Evolutionary conservation across 2,797 vertebrate genomes (phyloP), one percentile per base, ranked within the genome.

Genomic region (Oreochromis mossambicus): DNA sequence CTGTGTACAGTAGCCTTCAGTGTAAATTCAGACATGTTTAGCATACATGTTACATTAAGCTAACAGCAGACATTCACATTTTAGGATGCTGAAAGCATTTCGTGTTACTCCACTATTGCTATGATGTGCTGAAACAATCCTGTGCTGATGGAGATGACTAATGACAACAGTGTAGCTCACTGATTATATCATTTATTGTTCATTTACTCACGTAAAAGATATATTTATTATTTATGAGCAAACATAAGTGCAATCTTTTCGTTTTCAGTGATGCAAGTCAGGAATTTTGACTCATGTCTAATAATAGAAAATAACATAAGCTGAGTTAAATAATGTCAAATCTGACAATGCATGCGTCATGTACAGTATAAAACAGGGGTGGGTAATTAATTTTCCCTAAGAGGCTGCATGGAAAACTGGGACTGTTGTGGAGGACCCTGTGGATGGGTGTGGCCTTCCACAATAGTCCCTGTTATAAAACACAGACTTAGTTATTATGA

Each of bases 281-380:
- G 38, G 21, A 43, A 73, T 73, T 73, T 15, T 70, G 38, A 70
- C 14, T 73, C 24, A 1, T 6, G 24, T 17, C 21, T 29, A 46
- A 46, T 70, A 70, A 70, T 9, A 70, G 41, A 11, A 70, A 70
- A 46, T 24, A 26, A 70, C 4, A 43, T 0, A 46, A 26, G 21
- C 0, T 7, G 14, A 70, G 14, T 15, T 46, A 63, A 19, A 68
- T 3, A 17, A 70, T 0, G 3, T 26, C 3, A 70, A 17, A 17
- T 8, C 38, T 70, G 13, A 70, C 38, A 26, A 26, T 17, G 8
- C 9, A 41, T 0, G 0, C 0, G 2, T 70, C 1, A 70, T 14
- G 36, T 1, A 46, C 38, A 9, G 0, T 43, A 26, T 46, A 46
- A 46, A 70, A 26, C n/a, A 43, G 38, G 38, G 58, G 7, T 36